A percentile compares a stretch with the other conserved stretches of the same genome.
Evolutionary conservation across 2,113 vertebrate species (phyloP).

Genomic region (Amblyornis subalaris): DNA sequence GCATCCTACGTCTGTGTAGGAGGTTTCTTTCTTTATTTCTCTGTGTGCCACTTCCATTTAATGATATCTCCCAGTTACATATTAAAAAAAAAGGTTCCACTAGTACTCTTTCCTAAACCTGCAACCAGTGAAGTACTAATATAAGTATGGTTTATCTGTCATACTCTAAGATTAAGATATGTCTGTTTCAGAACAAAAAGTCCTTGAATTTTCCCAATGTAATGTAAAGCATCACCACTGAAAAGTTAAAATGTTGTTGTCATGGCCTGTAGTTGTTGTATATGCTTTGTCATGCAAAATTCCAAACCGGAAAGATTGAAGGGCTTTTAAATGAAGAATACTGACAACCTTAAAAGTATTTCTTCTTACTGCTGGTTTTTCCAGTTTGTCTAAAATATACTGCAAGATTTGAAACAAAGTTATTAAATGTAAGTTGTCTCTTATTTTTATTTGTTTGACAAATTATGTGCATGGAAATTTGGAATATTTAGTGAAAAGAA

Average conservation of each 20-base stretch:
- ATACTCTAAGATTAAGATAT: neutral
- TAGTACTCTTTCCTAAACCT: neutral
- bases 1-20: neutral
- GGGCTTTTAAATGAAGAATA: neutral
- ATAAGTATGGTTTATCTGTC: neutral
- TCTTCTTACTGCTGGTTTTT: neutral
- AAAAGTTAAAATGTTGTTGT: neutral
- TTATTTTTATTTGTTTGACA: neutral
- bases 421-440: neutral
- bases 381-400: neutral
- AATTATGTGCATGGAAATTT: neutral
- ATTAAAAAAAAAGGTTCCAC: neutral
- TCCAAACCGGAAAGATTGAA: neutral
- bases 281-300: neutral
- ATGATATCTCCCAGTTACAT: neutral
- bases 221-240: neutral
- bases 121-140: neutral
- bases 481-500: neutral
- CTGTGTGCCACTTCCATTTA: neutral
- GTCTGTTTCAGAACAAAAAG: neutral
- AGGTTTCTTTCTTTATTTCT: neutral
- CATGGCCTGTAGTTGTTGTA: neutral
- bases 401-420: neutral
- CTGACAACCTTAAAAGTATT: neutral
- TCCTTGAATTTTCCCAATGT: neutral